Base-by-base conservation (phyloP, 53 echinoderm and acorn worm genomes). In the Holothuria leucospilota region DNA sequence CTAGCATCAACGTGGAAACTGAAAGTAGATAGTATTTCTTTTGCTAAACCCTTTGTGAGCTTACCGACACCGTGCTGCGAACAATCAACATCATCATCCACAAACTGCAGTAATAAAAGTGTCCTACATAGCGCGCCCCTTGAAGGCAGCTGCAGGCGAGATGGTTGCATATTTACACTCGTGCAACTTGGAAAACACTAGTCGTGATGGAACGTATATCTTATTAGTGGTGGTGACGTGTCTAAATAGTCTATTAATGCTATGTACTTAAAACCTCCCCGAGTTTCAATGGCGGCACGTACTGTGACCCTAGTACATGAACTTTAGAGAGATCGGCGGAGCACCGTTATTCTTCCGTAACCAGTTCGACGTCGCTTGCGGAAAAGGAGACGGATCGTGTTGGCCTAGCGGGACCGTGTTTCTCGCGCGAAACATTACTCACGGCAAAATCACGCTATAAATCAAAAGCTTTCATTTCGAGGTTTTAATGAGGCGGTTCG, bases 401-500 rank as follows among this genome's bases (percentile, higher is more conserved):
- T 49, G 75, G 52, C 75, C 75, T 75, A 51, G 51, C 51, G 75
- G 75, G 75, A 75, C 75, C 75, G 39, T 75, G 75, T 51, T 75
- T 52, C 75, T 52, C 75, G 52, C 75, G 75, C 53, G 75, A 75
- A 52, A 75, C 52, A 75, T 75, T 75, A 75, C 75, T 49, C 52
- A 75, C 52, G 75, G 75, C 49, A 52, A 75, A 51, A 75, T 75
- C 75, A 75, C 75, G 52, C 75, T 75, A 75, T 75, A 75, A 75
- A 75, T 75, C 75, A 75, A 75, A 51, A 52, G 51, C 52, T 75
- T 75, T 52, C 49, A 75, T 75, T 75, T 52, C 20, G 49, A 20
- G 75, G 49, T 75, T 56, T 75, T 75, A 75, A 75, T 75, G 75
- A 75, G 75, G 75, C 75, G 75, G 75, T 52, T 75, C 75, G 75